Evolutionary conservation across 1,140 invertebrate species (phyloP), one percentile per base, ranked within the genome.

Genomic region (Penaeus indicus): DNA sequence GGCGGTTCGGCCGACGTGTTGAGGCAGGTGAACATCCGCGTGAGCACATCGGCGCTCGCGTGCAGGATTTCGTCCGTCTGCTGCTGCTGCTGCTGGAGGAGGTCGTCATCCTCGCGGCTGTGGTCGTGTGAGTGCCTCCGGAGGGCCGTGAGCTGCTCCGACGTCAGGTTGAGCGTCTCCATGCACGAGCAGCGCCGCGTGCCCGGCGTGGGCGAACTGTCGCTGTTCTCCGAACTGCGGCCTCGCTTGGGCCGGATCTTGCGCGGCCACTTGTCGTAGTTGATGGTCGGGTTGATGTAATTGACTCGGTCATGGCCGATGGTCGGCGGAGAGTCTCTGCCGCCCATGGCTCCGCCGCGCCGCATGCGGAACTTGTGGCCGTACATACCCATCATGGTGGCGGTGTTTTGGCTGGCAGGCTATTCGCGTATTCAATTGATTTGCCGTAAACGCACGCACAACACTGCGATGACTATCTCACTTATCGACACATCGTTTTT

Each of bases 251-350:
- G 91, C 25, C 90, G 85, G 18, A 91, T 82, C 83, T 88, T 88
- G 22, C 90, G 47, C 10, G 90, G 90, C 22, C 72, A 87, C 91
- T 92, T 92, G 77, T 92, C 92, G 89, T 92, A 92, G 78, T 92
- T 92, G 27, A 92, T 89, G 32, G 83, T 90, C 27, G 91, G 91
- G 85, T 92, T 92, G 84, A 91, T 91, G 90, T 90, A 91, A 85
- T 91, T 92, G 84, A 92, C 91, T 22, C 90, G 86, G 67, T 92
- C 92, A 72, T 92, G 92, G 32, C 91, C 91, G 11, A 91, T 89
- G 11, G 86, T 91, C 10, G 81, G 87, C 22, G 92, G 90, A n/a
- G 91, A 91, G 32, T 91, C 88, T 18, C 85, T 84, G 18, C 86
- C 86, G 38, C 80, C 88, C 54, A n/a, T 77, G 54, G 77, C 85